Conservation (phyloP, 2,888 invertebrate genomes). For the Acanthosepion lycidas region DNA sequence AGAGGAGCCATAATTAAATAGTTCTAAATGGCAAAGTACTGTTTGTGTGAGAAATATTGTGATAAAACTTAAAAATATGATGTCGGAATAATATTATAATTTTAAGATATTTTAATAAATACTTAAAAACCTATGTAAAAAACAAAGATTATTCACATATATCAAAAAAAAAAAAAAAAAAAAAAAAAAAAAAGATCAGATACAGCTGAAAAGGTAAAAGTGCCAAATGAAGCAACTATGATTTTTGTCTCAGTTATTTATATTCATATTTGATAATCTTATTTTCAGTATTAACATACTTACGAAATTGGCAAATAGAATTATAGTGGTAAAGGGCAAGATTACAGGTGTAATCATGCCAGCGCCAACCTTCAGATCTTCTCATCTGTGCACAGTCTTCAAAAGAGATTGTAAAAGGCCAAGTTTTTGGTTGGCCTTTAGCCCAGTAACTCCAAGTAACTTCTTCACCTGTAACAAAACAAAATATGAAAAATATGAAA, state of each 20-base stretch:
- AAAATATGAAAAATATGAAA: not conserved
- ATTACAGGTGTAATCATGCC: slow-evolving; percentile 67
- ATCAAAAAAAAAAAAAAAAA: too few relatives aligned
- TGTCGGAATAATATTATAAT: too few relatives aligned
- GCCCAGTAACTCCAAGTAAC: slow-evolving; percentile 63
- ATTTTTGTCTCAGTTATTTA: not conserved
- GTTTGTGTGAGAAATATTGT: too few relatives aligned
- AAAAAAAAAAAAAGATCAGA: too few relatives aligned
- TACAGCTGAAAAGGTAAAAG: too few relatives aligned
- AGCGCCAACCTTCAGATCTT: slow-evolving; percentile 60
- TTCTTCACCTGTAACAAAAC: slow-evolving; percentile 56
- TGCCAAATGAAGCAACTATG: not conserved
- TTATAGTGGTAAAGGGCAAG: slow-evolving; percentile 59
- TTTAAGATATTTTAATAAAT: too few relatives aligned
- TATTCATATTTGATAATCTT: not conserved
- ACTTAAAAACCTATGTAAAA: too few relatives aligned
- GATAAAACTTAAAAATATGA: too few relatives aligned
- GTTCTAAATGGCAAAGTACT: too few relatives aligned
- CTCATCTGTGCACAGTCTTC: slow-evolving; percentile 68
- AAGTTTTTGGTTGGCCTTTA: slow-evolving; percentile 60
- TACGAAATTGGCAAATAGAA: slow-evolving; percentile 69
- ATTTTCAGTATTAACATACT: slow-evolving; percentile 52
- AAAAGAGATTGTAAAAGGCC: slow-evolving; percentile 57
- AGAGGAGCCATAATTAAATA: too few relatives aligned
- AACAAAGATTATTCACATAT: too few relatives aligned